phyloP scores from a whole-genome alignment of 2,888 invertebrate species.

The Meta bourneti region DNA sequence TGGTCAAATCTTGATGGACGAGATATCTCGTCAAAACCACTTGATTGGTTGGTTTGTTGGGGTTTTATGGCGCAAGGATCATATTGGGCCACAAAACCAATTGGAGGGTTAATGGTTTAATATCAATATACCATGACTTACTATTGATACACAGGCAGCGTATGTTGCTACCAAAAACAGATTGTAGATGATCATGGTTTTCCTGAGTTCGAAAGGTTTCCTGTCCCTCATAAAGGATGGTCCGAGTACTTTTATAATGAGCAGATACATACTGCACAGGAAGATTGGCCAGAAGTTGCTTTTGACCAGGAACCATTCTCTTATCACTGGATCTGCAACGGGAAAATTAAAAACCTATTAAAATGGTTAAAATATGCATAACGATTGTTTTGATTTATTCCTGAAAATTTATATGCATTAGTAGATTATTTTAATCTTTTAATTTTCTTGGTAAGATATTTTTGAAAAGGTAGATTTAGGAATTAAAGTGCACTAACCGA shows the following conservation, averaged over 20 bases:
- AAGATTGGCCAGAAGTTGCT: slow-evolving; percentile 92
- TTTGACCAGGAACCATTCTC: slow-evolving; percentile 93
- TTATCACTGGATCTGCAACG: slow-evolving; percentile 90
- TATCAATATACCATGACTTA: slow-evolving; percentile 80
- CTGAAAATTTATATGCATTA: neutral
- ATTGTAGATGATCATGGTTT: slow-evolving; percentile 91
- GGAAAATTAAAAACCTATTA: neutral
- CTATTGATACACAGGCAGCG: slow-evolving; percentile 95
- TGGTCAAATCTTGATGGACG: too few relatives aligned
- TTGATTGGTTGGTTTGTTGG: too few relatives aligned
- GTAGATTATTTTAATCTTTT: too few relatives aligned
- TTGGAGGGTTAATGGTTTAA: too few relatives aligned
- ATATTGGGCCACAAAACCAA: too few relatives aligned
- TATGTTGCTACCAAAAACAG: slow-evolving; percentile 93
- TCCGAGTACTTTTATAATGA: slow-evolving; percentile 89
- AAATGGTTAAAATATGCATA: neutral
- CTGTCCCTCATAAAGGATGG: slow-evolving; percentile 93
- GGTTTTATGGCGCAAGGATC: too few relatives aligned
- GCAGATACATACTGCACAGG: slow-evolving; percentile 91
- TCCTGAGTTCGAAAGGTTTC: slow-evolving; percentile 91
- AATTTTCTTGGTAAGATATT: too few relatives aligned
- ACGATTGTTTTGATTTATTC: neutral
- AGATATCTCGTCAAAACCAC: too few relatives aligned
- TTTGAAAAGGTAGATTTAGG: too few relatives aligned
- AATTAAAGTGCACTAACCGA: too few relatives aligned